phyloP scores from a whole-genome alignment of 1,140 invertebrate species.

The Paraescarpia echinospica region DNA sequence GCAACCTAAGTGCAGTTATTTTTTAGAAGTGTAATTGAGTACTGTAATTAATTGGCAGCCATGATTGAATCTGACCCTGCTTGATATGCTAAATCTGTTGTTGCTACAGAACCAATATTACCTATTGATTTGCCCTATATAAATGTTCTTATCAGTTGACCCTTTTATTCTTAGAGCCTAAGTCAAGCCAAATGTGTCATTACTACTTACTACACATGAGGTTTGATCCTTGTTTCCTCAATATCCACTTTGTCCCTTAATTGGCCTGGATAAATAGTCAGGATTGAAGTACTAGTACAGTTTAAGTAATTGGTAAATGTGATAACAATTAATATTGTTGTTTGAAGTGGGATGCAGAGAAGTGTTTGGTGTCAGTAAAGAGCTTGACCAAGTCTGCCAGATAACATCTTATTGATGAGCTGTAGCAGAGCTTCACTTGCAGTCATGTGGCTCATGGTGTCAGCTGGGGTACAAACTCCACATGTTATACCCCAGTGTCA shows the following conservation, averaged over 20 bases:
- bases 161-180: neutral
- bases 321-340: neutral
- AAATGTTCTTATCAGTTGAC: neutral
- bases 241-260: neutral
- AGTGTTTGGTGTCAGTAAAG: neutral
- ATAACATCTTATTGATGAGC: neutral
- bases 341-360: neutral
- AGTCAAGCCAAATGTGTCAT: neutral
- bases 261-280: neutral
- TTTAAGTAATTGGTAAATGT: neutral
- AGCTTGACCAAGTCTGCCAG: neutral
- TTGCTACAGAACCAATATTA: neutral
- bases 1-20: no score
- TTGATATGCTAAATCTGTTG: no score
- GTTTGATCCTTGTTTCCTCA: neutral
- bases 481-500: neutral
- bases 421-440: neutral
- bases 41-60: no score
- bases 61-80: no score
- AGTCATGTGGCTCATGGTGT: conserved; percentile 7
- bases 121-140: neutral
- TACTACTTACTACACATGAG: neutral
- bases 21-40: no score
- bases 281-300: neutral
- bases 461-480: neutral